These are phyloP conservation scores for Standfussiana lucernea DNA, from an alignment of 2,888 invertebrate genomes.

Conservation along the genomic window DNA sequence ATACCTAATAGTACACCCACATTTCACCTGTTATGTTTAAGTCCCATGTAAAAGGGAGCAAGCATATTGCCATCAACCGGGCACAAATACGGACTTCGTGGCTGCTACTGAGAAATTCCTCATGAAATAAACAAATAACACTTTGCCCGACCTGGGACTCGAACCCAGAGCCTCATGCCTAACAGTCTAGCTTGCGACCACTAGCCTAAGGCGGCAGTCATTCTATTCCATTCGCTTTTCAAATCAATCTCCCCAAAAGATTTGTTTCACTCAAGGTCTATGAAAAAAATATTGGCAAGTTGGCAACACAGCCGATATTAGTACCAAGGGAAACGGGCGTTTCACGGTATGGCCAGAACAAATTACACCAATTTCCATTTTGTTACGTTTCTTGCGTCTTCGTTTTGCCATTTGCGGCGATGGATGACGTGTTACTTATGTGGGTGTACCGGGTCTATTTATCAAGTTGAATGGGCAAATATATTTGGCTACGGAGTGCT, in stretches of 20 bases:
- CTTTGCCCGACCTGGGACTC: not conserved
- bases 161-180: not conserved
- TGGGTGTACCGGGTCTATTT: constrained; percentile 62
- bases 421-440: constrained; percentile 69
- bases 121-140: not conserved
- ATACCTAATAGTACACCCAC: not conserved
- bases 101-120: not conserved
- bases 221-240: constrained; percentile 1
- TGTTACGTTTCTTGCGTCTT: constrained; percentile 69
- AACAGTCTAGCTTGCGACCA: not conserved
- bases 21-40: not conserved
- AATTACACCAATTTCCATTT: constrained; percentile 80
- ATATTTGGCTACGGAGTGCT: constrained; percentile 28
- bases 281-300: constrained; percentile 63
- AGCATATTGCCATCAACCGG: not conserved
- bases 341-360: constrained; percentile 77
- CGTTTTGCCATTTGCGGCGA: constrained; percentile 69
- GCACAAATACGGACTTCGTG: not conserved
- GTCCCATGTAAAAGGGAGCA: not conserved
- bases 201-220: not conserved
- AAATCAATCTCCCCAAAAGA: constrained; percentile 55
- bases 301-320: constrained; percentile 69
- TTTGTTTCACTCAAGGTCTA: constrained; percentile 50
- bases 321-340: constrained; percentile 78
- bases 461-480: constrained; percentile 58